phyloP scores from a whole-genome alignment of 2,888 invertebrate genomes.

The Agriopis leucophaearia region DNA sequence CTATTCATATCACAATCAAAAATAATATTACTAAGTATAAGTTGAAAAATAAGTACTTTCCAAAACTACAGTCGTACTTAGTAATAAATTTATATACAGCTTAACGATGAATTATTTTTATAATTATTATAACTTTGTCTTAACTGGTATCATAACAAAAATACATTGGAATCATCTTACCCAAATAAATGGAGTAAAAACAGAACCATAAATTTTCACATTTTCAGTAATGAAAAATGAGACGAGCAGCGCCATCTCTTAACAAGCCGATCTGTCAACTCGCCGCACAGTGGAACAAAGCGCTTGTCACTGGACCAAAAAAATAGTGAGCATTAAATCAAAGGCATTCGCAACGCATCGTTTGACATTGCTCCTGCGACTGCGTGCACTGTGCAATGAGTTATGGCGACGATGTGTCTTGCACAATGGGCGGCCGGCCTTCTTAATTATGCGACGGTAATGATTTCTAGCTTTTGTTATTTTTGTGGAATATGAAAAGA shows the following conservation, averaged over 20 bases:
- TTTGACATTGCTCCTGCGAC: conserved; percentile 53
- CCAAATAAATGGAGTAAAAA: conserved; percentile 12
- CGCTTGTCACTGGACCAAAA: conserved; percentile 46
- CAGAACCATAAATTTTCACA: conserved; percentile 12
- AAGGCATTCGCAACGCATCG: conserved; percentile 67
- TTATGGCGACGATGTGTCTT: conserved; percentile 43
- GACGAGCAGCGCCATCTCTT: conserved; percentile 40
- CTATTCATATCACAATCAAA: no score
- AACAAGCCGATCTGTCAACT: conserved; percentile 29
- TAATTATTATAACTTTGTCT: background rate
- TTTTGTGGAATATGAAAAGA: background rate
- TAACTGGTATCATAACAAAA: background rate
- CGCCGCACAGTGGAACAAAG: conserved; percentile 51
- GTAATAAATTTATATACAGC: no score
- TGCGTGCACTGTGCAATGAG: conserved; percentile 39
- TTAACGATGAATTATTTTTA: no score
- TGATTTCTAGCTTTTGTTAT: conserved; percentile 23
- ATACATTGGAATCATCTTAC: background rate
- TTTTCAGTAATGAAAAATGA: conserved; percentile 26
- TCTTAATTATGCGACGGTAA: conserved; percentile 27
- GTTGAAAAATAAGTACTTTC: no score
- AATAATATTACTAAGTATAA: no score
- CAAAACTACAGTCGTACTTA: no score
- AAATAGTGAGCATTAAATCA: conserved; percentile 67
- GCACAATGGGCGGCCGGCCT: conserved; percentile 43